Percentiles rank a stretch among this genome's conserved stretches.
Conservation (phyloP, 2,888 invertebrate species). For the Protophormia terraenovae region DNA sequence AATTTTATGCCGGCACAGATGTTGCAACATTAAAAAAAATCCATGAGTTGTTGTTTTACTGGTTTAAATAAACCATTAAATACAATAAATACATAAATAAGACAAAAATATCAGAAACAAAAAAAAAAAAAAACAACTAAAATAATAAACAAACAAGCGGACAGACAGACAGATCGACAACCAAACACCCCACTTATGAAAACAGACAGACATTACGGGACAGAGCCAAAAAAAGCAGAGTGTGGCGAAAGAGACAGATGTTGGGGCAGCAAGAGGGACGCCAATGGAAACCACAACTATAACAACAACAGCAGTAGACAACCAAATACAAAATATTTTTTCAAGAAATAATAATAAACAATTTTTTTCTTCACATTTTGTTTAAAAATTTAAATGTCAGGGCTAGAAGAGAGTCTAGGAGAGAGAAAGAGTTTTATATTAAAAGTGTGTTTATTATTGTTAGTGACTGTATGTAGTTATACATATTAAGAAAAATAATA, state of each 20-base stretch:
- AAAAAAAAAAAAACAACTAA: conserved; percentile 5
- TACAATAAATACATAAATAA: conserved; percentile 36
- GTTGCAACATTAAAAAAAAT: conserved; percentile 38
- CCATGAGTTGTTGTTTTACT: conserved; percentile 10
- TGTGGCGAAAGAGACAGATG: too few relatives aligned
- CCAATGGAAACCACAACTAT: not conserved
- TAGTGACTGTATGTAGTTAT: not conserved
- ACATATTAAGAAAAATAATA: not conserved
- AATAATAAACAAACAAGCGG: not conserved
- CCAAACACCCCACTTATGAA: conserved; percentile 16
- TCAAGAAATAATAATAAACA: conserved; percentile 13
- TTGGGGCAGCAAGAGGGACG: not conserved
- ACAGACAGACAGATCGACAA: not conserved
- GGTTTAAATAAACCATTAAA: conserved; percentile 33
- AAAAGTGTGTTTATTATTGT: not conserved
- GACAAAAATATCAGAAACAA: not conserved
- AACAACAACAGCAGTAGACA: not conserved
- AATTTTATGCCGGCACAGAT: conserved; percentile 44
- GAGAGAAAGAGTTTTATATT: too few relatives aligned
- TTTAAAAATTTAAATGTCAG: conserved; percentile 41
- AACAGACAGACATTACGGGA: not conserved
- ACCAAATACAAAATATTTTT: conserved; percentile 15
- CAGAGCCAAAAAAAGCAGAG: not conserved
- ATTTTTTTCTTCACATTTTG: not conserved
- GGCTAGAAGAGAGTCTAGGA: not conserved